Evolutionary conservation across 2,797 vertebrate genomes (phyloP), one percentile per base, ranked within the genome.

Genomic region (Chelmon rostratus): DNA sequence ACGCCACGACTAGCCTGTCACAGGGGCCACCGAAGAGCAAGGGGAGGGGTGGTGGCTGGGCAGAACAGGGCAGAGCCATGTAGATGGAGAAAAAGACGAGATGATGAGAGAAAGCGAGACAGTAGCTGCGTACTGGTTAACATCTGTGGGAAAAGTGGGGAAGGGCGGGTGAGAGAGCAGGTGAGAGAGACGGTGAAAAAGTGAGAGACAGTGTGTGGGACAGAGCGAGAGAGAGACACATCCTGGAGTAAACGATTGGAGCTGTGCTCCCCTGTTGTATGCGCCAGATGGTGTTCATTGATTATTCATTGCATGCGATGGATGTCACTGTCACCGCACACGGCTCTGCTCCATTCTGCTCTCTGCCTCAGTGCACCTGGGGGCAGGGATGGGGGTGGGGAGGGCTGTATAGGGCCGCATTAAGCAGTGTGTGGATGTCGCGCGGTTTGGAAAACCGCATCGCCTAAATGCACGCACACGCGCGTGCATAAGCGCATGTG

Each of bases 231-330:
- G 77, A 79, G 86, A 62, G 78, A 86, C 69, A 46, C 68, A 80
- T 90, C 76, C 76, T 46, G 61, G 85, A 90, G 89, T 86, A 89
- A 91, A 88, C 75, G 88, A 89, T 89, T 87, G 90, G 86, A 88
- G 91, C 88, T 87, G 81, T 70, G 89, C 90, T 92, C 93, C 91
- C 89, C 89, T 80, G 91, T 94, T 93, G 91, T 94, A 91, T 87
- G 88, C 91, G 90, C 90, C 95, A 95, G 95, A 96, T 96, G 95
- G 95, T 94, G 90, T 94, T 95, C 93, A 96, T 96, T 95, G 94
- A 96, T 95, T 95, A 96, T 96, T 96, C 95, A 96, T 96, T 88
- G 91, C 90, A 83, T 89, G 94, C 91, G 83, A 95, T 95, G 92
- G 92, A 95, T 95, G 94, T 94, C 93, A 94, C 94, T 93, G 93